These are phyloP conservation scores for Brienomyrus longianalis DNA, from an alignment of 2,113 vertebrate genomes.

Conservation along the genomic window DNA sequence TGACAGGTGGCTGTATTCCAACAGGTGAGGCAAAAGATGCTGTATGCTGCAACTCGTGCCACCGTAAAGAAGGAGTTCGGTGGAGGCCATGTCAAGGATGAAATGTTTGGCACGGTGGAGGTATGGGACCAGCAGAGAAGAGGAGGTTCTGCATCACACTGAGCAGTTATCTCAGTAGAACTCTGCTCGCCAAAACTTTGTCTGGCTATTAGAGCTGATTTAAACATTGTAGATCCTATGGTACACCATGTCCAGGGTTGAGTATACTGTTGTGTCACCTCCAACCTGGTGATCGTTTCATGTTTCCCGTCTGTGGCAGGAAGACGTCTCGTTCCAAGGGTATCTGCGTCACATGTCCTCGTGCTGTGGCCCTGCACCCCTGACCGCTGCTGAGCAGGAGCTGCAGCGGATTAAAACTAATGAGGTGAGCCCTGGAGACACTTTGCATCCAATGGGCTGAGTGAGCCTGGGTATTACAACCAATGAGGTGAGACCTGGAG, in stretches of 20 bases:
- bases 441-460: not conserved
- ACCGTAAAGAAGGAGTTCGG: conserved; percentile 98
- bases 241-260: not conserved
- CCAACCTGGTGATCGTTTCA: not conserved
- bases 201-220: not conserved
- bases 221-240: not conserved
- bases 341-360: conserved; percentile 85
- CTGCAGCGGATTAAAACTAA: conserved; percentile 88
- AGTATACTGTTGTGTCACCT: not conserved
- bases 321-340: conserved; percentile 84
- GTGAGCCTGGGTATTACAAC: not conserved
- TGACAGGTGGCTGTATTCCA: not conserved
- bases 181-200: not conserved
- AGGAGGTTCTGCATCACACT: not conserved
- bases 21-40: conserved; percentile 96
- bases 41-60: conserved; percentile 93
- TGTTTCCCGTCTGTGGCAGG: conserved; percentile 56
- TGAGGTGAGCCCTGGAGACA: conserved; percentile 66
- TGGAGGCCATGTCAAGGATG: conserved; percentile 89
- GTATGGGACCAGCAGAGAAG: conserved; percentile 47
- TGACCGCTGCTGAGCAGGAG: conserved; percentile 85
- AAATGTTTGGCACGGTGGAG: conserved; percentile 92
- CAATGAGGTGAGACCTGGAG: not conserved
- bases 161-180: not conserved
- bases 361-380: conserved; percentile 74